Percentiles rank a stretch among this genome's conserved stretches.
Evolutionary conservation across 2,888 invertebrate genomes (phyloP).

Genomic region (Platerodrilus igneus): DNA sequence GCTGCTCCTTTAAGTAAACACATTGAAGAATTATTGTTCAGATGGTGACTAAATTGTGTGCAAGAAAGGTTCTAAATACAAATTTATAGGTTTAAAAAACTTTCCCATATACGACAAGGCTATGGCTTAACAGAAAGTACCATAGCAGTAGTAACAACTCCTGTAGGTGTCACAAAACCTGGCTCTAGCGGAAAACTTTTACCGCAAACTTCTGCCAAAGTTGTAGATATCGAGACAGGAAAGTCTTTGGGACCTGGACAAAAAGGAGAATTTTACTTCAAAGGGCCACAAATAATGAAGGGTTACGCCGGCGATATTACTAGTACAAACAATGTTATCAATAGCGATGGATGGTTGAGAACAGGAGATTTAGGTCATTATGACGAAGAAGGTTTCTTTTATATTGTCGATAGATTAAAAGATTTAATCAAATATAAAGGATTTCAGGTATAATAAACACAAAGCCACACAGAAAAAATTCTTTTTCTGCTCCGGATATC

Average conservation of each 20-base stretch:
- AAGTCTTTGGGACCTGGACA: slow-evolving; percentile 58
- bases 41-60: too few relatives aligned
- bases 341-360: slow-evolving; percentile 49
- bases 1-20: not conserved
- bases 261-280: slow-evolving; percentile 80
- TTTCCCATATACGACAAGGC: slow-evolving; percentile 61
- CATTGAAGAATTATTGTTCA: not conserved
- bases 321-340: slow-evolving; percentile 56
- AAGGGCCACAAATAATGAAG: slow-evolving; percentile 63
- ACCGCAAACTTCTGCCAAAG: slow-evolving; percentile 62
- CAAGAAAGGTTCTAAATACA: too few relatives aligned
- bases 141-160: slow-evolving; percentile 51
- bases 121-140: slow-evolving; percentile 81
- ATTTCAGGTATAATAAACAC: too few relatives aligned
- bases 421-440: slow-evolving; percentile 59
- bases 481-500: too few relatives aligned
- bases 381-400: slow-evolving; percentile 48
- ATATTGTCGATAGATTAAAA: slow-evolving; percentile 53
- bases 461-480: too few relatives aligned
- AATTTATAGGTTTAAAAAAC: slow-evolving; percentile 41
- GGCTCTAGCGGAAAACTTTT: slow-evolving; percentile 67
- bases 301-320: slow-evolving; percentile 73
- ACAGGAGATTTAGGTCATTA: slow-evolving; percentile 53
- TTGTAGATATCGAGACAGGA: slow-evolving; percentile 53
- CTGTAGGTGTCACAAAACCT: slow-evolving; percentile 45